These are phyloP conservation scores for Hypotaenidia philippensis DNA, from an alignment of 2,797 vertebrate genomes.

Conservation along the genomic window DNA sequence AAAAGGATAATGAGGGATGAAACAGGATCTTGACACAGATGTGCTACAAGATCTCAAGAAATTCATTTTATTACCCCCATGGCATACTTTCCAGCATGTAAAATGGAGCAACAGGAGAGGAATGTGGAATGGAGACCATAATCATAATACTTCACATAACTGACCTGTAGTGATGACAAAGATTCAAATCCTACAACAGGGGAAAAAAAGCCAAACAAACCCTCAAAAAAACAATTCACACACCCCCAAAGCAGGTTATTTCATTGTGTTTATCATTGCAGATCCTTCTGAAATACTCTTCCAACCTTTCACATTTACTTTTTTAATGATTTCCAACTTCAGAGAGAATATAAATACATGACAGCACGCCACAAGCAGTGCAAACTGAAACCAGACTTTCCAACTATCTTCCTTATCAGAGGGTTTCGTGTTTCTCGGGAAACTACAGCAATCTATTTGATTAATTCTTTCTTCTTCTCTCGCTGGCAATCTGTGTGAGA, in stretches of 20 bases:
- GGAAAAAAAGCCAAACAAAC: not conserved
- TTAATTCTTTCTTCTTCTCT: not conserved
- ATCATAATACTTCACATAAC: not conserved
- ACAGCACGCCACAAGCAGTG: not conserved
- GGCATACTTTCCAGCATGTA: not conserved
- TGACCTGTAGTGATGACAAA: not conserved
- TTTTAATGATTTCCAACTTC: not conserved
- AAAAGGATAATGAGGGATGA: not conserved
- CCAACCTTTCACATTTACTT: not conserved
- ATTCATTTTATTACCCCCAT: not conserved
- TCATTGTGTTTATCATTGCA: not conserved
- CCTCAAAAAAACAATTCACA: not conserved
- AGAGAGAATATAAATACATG: not conserved
- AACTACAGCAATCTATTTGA: not conserved
- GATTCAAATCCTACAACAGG: not conserved
- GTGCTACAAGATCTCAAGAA: not conserved
- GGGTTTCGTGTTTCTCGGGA: not conserved
- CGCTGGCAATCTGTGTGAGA: not conserved
- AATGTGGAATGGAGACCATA: not conserved
- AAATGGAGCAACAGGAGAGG: not conserved
- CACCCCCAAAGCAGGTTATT: not conserved
- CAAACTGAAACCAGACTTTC: not conserved
- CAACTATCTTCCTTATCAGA: not conserved
- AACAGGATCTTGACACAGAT: not conserved
- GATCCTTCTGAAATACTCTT: not conserved